phyloP scores from a whole-genome alignment of 2,797 vertebrate genomes.

The Onychomys arenicola region DNA sequence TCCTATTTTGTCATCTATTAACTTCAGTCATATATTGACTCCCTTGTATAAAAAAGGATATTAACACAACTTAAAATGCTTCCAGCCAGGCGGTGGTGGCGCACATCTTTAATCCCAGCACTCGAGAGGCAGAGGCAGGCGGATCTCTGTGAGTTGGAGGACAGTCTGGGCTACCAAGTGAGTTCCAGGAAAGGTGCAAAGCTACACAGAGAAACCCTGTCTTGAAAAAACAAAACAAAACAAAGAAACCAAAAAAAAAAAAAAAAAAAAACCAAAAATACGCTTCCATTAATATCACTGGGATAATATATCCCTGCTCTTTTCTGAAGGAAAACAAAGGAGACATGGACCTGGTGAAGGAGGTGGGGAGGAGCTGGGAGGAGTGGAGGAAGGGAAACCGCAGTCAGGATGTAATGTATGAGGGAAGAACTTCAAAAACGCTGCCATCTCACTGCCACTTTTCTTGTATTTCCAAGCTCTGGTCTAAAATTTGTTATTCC shows the following conservation, averaged over 20 bases:
- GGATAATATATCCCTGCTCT: background rate
- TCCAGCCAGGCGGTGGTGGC: too few relatives aligned
- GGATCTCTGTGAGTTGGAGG: too few relatives aligned
- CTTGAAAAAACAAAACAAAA: too few relatives aligned
- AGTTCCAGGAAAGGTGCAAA: too few relatives aligned
- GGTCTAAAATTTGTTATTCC: background rate
- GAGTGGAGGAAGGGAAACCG: background rate
- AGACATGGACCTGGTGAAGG: background rate
- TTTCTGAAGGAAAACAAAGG: background rate
- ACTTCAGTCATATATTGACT: background rate
- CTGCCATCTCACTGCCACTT: background rate
- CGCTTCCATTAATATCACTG: background rate
- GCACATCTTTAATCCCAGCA: too few relatives aligned
- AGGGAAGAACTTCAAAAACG: background rate
- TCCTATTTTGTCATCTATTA: background rate
- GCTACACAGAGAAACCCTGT: too few relatives aligned
- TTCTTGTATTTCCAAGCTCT: background rate
- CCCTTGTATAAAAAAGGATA: background rate
- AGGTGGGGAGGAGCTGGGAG: background rate
- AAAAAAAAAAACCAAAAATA: too few relatives aligned
- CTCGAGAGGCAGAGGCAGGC: too few relatives aligned
- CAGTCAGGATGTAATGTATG: background rate
- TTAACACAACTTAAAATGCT: background rate
- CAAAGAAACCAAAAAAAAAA: too few relatives aligned
- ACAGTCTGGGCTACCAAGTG: too few relatives aligned